Conservation (phyloP, 2,113 vertebrate species). For the Ceyx melanurus region DNA sequence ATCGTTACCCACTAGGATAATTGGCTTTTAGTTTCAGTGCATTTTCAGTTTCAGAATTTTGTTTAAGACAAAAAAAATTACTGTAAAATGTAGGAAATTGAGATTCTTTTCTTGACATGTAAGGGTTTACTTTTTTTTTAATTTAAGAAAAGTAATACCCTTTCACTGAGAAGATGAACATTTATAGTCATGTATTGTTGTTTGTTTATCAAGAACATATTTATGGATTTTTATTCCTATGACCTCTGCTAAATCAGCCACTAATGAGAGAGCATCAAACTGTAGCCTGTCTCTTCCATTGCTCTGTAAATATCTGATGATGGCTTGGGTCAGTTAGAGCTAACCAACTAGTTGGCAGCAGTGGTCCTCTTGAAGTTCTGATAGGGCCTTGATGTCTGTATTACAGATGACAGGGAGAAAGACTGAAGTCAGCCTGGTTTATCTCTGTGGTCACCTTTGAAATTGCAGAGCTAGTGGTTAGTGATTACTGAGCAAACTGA, state of each 20-base stretch:
- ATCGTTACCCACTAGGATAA: neutral
- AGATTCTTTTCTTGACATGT: neutral
- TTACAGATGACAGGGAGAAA: neutral
- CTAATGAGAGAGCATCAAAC: neutral
- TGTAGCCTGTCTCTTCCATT: neutral
- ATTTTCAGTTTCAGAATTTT: neutral
- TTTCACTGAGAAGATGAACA: neutral
- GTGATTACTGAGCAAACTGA: neutral
- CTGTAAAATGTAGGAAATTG: neutral
- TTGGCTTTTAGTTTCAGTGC: neutral
- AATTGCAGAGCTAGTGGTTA: neutral
- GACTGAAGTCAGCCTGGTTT: neutral
- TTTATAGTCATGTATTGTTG: neutral
- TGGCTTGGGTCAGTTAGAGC: neutral
- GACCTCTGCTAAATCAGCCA: neutral
- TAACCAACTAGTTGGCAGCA: neutral
- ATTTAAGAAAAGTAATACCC: neutral
- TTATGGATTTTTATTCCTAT: neutral
- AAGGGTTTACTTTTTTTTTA: neutral
- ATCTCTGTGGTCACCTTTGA: neutral
- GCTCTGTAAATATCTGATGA: neutral
- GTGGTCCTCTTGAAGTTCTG: neutral
- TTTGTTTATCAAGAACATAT: neutral
- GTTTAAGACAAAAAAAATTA: neutral
- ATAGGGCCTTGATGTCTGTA: neutral